Base-by-base conservation (phyloP, 2,113 vertebrate species). In the Bostrychus sinensis region DNA sequence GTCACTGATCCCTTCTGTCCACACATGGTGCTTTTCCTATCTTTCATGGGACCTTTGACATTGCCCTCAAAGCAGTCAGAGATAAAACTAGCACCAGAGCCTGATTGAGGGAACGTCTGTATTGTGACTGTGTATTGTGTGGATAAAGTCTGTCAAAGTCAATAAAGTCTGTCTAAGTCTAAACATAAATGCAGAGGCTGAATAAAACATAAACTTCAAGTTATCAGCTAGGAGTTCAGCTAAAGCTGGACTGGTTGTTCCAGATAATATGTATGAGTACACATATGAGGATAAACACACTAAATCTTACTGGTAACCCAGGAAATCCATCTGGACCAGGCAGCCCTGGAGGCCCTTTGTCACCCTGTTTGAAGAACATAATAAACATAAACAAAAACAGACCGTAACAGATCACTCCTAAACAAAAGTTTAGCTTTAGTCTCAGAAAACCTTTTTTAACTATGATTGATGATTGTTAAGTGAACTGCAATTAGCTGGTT, bases 241-340 rank as follows among this genome's bases (percentile, higher is more conserved):
- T n/a, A n/a, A n/a, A n/a, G n/a, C n/a, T n/a, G n/a, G n/a, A 12
- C 10, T 13, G 37, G 14, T 51, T 12, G 3, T 6, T 51, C 22
- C 22, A 51, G 6, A 54, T n/a, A 17, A 17, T 2, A 32, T 19
- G 19, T 19, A 54, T n/a, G 16, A 25, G 48, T 16, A 48, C 30
- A 38, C 3, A 71, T 7, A 32, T 26, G 3, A 5, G 17, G 10
- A n/a, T 54, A 23, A 58, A 56, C 17, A 70, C 3, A 53, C 1
- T 2, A 9, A 48, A 36, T 67, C 89, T 91, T 93, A 99, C 97
- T 93, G 80, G 91, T 80, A 82, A 66, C 75, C 96, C 96, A 85
- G 79, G 85, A 71, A 92, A 85, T 50, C 97, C 96, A 37, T 86
- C 82, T 0, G 75, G 82, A 1, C 97, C 97, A 25, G 84, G 82